Evolutionary conservation across 2,888 invertebrate genomes (phyloP).

Genomic region (Embidobia sp.): DNA sequence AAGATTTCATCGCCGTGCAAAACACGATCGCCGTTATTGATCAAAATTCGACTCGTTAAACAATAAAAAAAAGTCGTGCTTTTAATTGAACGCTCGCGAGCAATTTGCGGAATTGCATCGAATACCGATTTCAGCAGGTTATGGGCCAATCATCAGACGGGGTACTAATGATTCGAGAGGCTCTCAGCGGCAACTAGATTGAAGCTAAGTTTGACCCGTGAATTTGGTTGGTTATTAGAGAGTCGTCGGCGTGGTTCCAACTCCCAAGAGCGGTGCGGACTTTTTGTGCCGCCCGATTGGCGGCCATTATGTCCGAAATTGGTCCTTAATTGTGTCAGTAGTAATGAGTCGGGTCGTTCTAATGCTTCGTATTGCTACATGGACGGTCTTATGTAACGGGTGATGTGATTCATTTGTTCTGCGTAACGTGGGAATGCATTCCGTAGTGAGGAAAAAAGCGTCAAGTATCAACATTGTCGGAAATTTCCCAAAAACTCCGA

Average conservation of each 20-base stretch:
- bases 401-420: conserved; percentile 56
- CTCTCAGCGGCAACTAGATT: conserved; percentile 65
- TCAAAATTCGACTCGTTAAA: conserved; percentile 62
- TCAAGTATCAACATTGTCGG: too few relatives aligned
- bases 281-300: conserved; percentile 78
- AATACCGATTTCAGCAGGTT: conserved; percentile 36
- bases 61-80: conserved; percentile 34
- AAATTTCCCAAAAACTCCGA: too few relatives aligned
- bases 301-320: conserved; percentile 79
- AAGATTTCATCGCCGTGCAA: conserved; percentile 69
- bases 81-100: too few relatives aligned
- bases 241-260: conserved; percentile 71
- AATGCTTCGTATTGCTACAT: conserved; percentile 75
- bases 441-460: too few relatives aligned
- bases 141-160: conserved; percentile 34
- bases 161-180: conserved; percentile 60
- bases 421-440: too few relatives aligned
- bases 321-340: conserved; percentile 79
- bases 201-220: conserved; percentile 66
- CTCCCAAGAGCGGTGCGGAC: conserved; percentile 66
- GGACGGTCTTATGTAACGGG: conserved; percentile 72
- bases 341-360: conserved; percentile 79
- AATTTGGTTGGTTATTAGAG: conserved; percentile 76
- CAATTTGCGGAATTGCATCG: conserved; percentile 13
- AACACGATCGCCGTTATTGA: conserved; percentile 35